Conservation (phyloP, 2,113 vertebrate species). For the Pseudonaja textilis region DNA sequence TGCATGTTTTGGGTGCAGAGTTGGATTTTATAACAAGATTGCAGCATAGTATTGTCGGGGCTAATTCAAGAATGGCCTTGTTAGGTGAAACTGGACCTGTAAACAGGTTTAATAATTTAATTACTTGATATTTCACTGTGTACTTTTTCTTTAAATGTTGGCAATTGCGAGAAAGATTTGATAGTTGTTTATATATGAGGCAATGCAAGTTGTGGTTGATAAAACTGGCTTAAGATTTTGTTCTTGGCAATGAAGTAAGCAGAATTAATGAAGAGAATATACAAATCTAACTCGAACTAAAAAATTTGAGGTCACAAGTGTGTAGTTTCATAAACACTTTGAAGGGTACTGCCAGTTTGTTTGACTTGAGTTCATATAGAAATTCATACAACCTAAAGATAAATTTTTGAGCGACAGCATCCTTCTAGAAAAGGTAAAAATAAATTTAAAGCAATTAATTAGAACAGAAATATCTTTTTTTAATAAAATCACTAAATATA, state of each 20-base stretch:
- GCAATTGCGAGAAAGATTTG: constrained; percentile 45
- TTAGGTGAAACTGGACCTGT: background rate
- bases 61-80: background rate
- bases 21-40: background rate
- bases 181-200: constrained; percentile 58
- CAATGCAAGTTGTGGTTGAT: constrained; percentile 53
- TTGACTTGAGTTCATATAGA: constrained; percentile 64
- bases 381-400: constrained; percentile 26
- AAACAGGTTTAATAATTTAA: background rate
- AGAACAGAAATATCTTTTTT: constrained; percentile 37
- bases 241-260: constrained; percentile 70
- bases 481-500: constrained; percentile 25
- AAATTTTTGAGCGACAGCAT: constrained; percentile 41
- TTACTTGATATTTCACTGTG: background rate
- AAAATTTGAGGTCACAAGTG: constrained; percentile 72
- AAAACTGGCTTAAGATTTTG: constrained; percentile 59
- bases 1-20: background rate
- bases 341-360: constrained; percentile 63
- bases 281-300: constrained; percentile 70
- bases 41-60: background rate
- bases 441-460: constrained; percentile 33
- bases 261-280: constrained; percentile 70
- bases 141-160: background rate
- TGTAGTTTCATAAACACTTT: constrained; percentile 75
- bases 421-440: constrained; percentile 41